These are phyloP conservation scores for Bombyx mandarina DNA, from an alignment of 1,140 invertebrate species.

Conservation along the genomic window DNA sequence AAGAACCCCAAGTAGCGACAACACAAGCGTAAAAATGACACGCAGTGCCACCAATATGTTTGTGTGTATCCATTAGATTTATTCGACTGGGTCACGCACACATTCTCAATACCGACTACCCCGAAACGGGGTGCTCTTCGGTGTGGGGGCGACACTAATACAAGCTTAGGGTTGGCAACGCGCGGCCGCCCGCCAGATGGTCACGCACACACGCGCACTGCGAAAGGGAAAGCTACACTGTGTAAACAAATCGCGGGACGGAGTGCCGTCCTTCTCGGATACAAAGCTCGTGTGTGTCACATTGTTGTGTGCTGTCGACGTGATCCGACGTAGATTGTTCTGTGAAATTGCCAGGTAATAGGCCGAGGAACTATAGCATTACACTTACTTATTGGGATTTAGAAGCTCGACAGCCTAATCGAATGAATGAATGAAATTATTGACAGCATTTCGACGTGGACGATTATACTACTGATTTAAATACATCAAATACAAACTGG, in stretches of 20 bases:
- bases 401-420: constrained; percentile 57
- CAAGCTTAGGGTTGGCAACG: constrained; percentile 32
- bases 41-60: constrained; percentile 64
- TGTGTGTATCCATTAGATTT: constrained; percentile 68
- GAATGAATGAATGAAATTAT: constrained; percentile 43
- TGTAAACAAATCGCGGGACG: constrained; percentile 63
- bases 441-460: constrained; percentile 29
- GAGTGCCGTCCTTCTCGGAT: constrained; percentile 52
- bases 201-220: constrained; percentile 44
- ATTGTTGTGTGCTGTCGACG: constrained; percentile 57
- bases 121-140: constrained; percentile 45
- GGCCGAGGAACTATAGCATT: constrained; percentile 64
- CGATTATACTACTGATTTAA: no score
- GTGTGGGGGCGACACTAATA: constrained; percentile 52
- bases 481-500: no score
- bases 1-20: constrained; percentile 67
- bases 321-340: constrained; percentile 63
- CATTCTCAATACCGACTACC: constrained; percentile 32
- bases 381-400: constrained; percentile 65
- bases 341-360: constrained; percentile 71
- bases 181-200: constrained; percentile 48
- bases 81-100: constrained; percentile 69
- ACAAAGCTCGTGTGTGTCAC: constrained; percentile 55
- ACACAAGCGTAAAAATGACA: constrained; percentile 71
- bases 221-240: constrained; percentile 68